A percentile compares a stretch with the other conserved stretches of the same genome.
These are phyloP conservation scores for Dryas iulia DNA, from an alignment of 1,140 invertebrate genomes.

Conservation along the genomic window DNA sequence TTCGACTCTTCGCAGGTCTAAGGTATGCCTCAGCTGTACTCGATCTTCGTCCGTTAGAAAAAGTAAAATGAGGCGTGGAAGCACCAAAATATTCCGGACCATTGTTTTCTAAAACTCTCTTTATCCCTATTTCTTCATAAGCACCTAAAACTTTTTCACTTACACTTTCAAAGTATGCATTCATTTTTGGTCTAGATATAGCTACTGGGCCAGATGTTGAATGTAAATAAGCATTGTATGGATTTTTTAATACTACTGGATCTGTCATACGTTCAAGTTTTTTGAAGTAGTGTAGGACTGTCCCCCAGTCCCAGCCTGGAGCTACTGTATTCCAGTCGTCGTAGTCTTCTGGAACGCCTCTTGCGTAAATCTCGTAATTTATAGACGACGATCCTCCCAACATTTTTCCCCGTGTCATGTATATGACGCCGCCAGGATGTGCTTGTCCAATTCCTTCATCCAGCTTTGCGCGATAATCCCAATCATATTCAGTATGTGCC, in stretches of 20 bases:
- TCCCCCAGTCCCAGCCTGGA: conserved; percentile 89
- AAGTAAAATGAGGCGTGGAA: conserved; percentile 79
- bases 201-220: conserved; percentile 55
- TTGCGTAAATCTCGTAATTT: conserved; percentile 90
- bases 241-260: conserved; percentile 41
- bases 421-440: conserved; percentile 40
- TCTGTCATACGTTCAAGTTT: conserved; percentile 67
- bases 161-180: conserved; percentile 41
- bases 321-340: conserved; percentile 83
- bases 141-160: conserved; percentile 49
- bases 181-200: conserved; percentile 48
- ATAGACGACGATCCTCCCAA: conserved; percentile 87
- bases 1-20: conserved; percentile 74
- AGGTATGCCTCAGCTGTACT: conserved; percentile 84
- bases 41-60: conserved; percentile 82
- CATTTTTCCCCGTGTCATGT: conserved; percentile 75
- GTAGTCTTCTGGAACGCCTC: conserved; percentile 89
- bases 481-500: conserved; percentile 56
- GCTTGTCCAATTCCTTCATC: conserved; percentile 48
- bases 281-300: conserved; percentile 77
- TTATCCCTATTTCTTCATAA: conserved; percentile 58
- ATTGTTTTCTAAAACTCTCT: conserved; percentile 54
- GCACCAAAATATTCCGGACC: conserved; percentile 55
- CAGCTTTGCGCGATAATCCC: conserved; percentile 50
- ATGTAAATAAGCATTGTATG: conserved; percentile 50